Percentiles rank a stretch among this genome's conserved stretches.
phyloP scores from a whole-genome alignment of 1,140 invertebrate genomes.

The Dinothrombium tinctorium region DNA sequence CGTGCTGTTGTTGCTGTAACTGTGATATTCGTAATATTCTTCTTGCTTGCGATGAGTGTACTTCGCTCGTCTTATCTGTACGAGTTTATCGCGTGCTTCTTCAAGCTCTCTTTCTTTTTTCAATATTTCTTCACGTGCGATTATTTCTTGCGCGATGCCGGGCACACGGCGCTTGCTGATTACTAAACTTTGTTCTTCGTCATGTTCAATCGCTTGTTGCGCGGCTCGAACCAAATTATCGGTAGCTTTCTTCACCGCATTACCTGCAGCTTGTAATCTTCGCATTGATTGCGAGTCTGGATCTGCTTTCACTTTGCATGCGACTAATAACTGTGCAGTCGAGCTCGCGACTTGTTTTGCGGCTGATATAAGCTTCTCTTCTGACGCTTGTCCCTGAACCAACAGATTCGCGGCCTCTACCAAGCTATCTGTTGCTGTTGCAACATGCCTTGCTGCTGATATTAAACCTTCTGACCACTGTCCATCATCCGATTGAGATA shows the following conservation, averaged over 20 bases:
- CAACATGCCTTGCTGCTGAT: slow-evolving; percentile 79
- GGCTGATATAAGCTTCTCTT: slow-evolving; percentile 85
- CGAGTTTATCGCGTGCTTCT: slow-evolving; percentile 65
- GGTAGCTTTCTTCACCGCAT: slow-evolving; percentile 88
- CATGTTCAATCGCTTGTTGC: slow-evolving; percentile 64
- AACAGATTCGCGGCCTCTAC: slow-evolving; percentile 91
- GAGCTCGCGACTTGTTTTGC: slow-evolving; percentile 89
- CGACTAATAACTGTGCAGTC: slow-evolving; percentile 85
- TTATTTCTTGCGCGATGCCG: slow-evolving; percentile 64
- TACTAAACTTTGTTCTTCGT: slow-evolving; percentile 67
- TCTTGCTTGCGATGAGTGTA: slow-evolving; percentile 21
- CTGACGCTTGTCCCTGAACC: slow-evolving; percentile 75
- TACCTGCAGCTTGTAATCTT: slow-evolving; percentile 71
- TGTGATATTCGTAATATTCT: not conserved
- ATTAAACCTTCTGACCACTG: slow-evolving; percentile 97
- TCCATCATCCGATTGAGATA: slow-evolving; percentile 71
- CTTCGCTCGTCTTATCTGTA: slow-evolving; percentile 25
- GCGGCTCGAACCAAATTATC: slow-evolving; percentile 86
- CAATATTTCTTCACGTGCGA: slow-evolving; percentile 36
- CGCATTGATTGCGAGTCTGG: slow-evolving; percentile 75
- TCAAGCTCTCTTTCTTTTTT: slow-evolving; percentile 78
- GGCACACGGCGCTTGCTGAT: slow-evolving; percentile 53
- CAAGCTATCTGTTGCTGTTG: slow-evolving; percentile 84
- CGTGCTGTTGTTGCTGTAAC: no score
- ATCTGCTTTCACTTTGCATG: slow-evolving; percentile 95